Evolutionary conservation across 2,888 invertebrate species (phyloP).

Genomic region (Athalia cordata): DNA sequence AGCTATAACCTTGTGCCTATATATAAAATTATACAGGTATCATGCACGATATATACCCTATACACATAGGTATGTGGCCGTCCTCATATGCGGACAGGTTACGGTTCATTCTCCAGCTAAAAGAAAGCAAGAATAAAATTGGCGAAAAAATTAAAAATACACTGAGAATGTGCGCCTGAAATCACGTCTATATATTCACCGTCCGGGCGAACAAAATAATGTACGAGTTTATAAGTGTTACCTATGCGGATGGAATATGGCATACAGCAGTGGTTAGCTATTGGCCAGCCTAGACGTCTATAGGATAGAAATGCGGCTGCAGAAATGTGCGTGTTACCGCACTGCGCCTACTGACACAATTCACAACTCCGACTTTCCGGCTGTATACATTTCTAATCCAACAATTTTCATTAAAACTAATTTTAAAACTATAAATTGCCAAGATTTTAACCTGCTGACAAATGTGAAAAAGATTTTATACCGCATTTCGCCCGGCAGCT

Average conservation of each 20-base stretch:
- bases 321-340: constrained; percentile 60
- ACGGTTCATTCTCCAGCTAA: neutral
- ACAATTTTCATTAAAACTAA: constrained; percentile 14
- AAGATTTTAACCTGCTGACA: no score
- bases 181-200: no score
- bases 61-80: neutral
- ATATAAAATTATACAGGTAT: constrained; percentile 28
- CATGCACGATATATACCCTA: neutral
- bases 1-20: constrained; percentile 25
- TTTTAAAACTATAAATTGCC: neutral
- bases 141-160: neutral
- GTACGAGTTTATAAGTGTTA: neutral
- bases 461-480: no score
- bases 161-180: no score
- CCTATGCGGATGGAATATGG: neutral
- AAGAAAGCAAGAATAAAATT: neutral
- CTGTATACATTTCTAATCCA: constrained; percentile 7
- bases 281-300: constrained; percentile 25
- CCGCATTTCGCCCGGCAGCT: no score
- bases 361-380: constrained; percentile 48
- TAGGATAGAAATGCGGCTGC: constrained; percentile 44
- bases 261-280: constrained; percentile 26
- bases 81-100: neutral
- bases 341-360: constrained; percentile 59
- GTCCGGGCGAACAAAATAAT: no score